Base-by-base conservation (phyloP, 2,797 vertebrate species). In the Tokudaia tokunoshimensis region DNA sequence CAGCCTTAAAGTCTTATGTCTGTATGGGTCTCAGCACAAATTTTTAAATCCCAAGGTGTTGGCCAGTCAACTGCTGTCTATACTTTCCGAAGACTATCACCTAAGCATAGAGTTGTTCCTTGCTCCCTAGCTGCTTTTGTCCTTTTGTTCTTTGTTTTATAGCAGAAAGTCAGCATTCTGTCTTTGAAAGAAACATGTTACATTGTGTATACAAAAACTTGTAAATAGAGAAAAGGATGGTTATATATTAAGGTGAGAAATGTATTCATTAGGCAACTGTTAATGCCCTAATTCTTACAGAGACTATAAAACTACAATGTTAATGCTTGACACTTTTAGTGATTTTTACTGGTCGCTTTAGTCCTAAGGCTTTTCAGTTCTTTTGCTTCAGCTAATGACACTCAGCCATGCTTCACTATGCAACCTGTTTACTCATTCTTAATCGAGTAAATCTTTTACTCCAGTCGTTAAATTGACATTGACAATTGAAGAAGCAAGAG, bases 231-330 rank as follows among this genome's bases (percentile, higher is more conserved):
- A 85, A 83, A 67, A 57, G 55, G 3, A 67, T 59, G 20, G 41
- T 50, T 8, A 9, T 55, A 31, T 44, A 6, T 96, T 90, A 78
- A 91, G 80, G 8, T 29, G 17, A 92, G 83, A 93, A 78, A 76
- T 86, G 4, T 34, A 19, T 63, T 59, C 57, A 61, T 76, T 85
- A 41, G 13, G 31, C 31, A 79, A 34, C 9, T 37, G 50, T 41
- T 87, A 12, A 79, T 61, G 24, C 89, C 61, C 59, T 74, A 9
- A 82, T 61, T 79, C 31, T 74, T 1, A 3, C 26, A 57, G 44
- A 52, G 63, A 65, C 20, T 5, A 52, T 17, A 47, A 50, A 86
- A 65, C 37, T 50, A 3, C 31, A 14, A 3, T 17, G 34, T 61
- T 13, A 31, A n/a, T 24, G 80, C 50, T 6, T 63, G 65, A 29